A percentile compares a stretch with the other conserved stretches of the same genome.
phyloP scores from a whole-genome alignment of 1,140 invertebrate species.

The Hestina assimilis region DNA sequence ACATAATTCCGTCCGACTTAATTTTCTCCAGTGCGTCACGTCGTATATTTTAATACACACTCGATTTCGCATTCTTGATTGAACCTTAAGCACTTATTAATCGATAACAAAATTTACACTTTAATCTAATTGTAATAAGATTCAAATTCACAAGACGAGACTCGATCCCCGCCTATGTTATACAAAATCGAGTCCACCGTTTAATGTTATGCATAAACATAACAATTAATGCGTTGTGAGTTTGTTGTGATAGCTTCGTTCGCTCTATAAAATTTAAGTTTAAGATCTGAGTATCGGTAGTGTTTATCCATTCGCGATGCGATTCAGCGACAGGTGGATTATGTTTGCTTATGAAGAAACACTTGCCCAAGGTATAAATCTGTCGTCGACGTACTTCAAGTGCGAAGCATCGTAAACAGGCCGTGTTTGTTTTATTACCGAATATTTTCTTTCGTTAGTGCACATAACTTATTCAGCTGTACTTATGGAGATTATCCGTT shows the following conservation, averaged over 20 bases:
- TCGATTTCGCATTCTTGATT: constrained; percentile 10
- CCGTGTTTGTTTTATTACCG: constrained; percentile 55
- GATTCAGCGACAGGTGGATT: constrained; percentile 52
- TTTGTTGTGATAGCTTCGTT: constrained; percentile 40
- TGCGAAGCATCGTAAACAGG: constrained; percentile 35
- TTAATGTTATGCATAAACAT: constrained; percentile 42
- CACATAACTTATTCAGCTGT: constrained; percentile 25
- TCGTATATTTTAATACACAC: constrained; percentile 33
- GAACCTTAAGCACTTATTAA: background rate
- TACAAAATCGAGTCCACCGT: constrained; percentile 1
- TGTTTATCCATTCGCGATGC: constrained; percentile 50
- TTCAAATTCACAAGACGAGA: background rate
- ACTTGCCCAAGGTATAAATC: constrained; percentile 48
- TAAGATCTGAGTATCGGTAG: constrained; percentile 20
- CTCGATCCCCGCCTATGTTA: background rate
- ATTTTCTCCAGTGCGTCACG: constrained; percentile 37
- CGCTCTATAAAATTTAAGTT: constrained; percentile 32
- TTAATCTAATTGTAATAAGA: background rate
- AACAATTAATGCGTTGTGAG: constrained; percentile 37
- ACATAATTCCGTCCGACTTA: constrained; percentile 39
- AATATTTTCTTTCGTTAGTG: constrained; percentile 46
- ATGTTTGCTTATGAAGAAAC: constrained; percentile 41
- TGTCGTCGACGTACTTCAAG: constrained; percentile 37
- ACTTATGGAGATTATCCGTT: constrained; percentile 18
- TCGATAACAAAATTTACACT: background rate